Base-by-base conservation (phyloP, 2,113 vertebrate species). In the Channa argus region DNA sequence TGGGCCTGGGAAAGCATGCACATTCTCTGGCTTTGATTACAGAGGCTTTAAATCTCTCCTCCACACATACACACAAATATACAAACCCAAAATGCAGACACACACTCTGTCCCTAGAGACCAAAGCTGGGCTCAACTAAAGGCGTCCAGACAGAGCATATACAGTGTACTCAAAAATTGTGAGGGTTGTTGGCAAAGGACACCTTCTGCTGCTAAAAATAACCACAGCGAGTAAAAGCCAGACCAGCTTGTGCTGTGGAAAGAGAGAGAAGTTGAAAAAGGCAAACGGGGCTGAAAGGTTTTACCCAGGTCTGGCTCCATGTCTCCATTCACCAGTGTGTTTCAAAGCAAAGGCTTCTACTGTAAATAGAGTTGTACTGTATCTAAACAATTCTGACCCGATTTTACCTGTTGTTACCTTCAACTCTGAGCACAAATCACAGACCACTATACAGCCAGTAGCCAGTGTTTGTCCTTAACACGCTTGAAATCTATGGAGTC, bases 1-100 rank as follows among this genome's bases (percentile, higher is more conserved):
- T 91, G 88, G 80, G 84, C 77, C 84, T 89, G 86, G 82, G 84
- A 90, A 92, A 88, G 81, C 83, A 87, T 75, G 82, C 66, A 68
- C 76, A 60, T 77, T 87, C 77, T 85, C 72, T 87, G 82, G 84
- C 74, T 91, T 85, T 84, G 72, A 85, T 86, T 88, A 86, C 74
- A 83, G 75, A 63, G 65, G 64, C 52, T 81, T 91, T 88, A 89
- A 87, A 78, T 75, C 74, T 87, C 83, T 71, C 79, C 76, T 36
- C 50, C 66, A 73, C 73, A 76, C 76, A 80, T 34, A 64, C 70
- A 63, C 36, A 55, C 64, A 14, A 50, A 55, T 15, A 63, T 65
- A 52, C 12, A 54, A 39, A 79, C 52, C 71, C 45, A 65, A 78
- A 69, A 47, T 38, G 58, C 63, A 83, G 60, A 63, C 41, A 77